Evolutionary conservation across 1,140 invertebrate species (phyloP), one percentile per base, ranked within the genome.

Genomic region (Ceratoteleas bidentatus): DNA sequence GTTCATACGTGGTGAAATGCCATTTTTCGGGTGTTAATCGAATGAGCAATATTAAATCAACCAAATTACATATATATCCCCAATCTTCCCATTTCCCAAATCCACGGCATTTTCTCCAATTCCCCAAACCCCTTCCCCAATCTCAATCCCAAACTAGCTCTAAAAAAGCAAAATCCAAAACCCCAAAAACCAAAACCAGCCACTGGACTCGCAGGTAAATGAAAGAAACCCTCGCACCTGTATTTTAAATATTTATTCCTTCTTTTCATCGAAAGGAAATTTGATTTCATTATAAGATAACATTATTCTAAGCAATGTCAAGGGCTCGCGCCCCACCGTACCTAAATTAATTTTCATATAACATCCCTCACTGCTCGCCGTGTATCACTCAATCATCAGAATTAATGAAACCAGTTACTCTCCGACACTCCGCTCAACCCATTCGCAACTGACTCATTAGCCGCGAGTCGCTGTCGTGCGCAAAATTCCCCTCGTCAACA

Each of bases 181-280:
- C n/a, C n/a, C n/a, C n/a, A n/a, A n/a, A n/a, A n/a, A n/a, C n/a
- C n/a, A n/a, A n/a, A n/a, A n/a, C n/a, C n/a, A n/a, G n/a, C n/a
- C n/a, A 24, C 24, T 4, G 24, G 24, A 24, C 24, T 24, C 24
- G 4, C 24, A 24, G 24, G 24, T 24, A 24, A 24, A 24, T 24
- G 24, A 24, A 24, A 24, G 24, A 24, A 24, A 24, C 24, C 24
- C 24, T 24, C 1, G 4, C n/a, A 58, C 34, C 50, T 90, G 88
- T 91, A 91, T 91, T 91, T 91, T 91, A 90, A 91, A 91, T 91
- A 91, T 91, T 91, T 91, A 91, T 91, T 90, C 89, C 89, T 90
- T 91, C 85, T 84, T 85, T 88, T 88, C 86, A 87, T 90, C 89
- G 78, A 90, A 90, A 90, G 90, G 90, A 91, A 91, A 90, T 91